Base-by-base conservation (phyloP, 2,113 vertebrate genomes). In the Protomyctophum bolini region DNA sequence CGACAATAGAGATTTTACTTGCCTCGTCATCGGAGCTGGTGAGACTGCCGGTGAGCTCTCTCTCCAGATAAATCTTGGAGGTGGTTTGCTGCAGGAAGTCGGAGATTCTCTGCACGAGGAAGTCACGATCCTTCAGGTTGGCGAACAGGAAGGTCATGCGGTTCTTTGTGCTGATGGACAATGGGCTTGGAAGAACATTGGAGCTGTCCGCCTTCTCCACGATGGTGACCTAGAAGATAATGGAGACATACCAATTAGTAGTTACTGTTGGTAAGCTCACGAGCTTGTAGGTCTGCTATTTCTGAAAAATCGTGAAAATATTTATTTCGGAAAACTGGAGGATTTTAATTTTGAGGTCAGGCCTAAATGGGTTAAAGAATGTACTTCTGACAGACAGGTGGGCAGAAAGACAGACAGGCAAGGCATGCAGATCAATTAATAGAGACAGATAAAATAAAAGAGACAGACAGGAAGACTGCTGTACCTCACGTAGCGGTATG, bases 151-250 rank as follows among this genome's bases (percentile, higher is more conserved):
- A 99, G 0, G 97, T 99, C 97, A 98, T 99, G n/a, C 95, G 94
- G 81, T 98, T 99, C 87, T 97, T 97, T 0, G 98, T 99, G 84
- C 98, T 99, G 93, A 99, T 98, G 46, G 97, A 99, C 51, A 99
- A 85, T 0, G 98, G 97, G 73, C 98, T 99, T 28, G 98, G 98
- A 66, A 99, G 88, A 55, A 99, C 96, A 0, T 94, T 98, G 84
- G 96, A 99, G 84, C 98, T 98, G 90, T 99, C 98, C 0, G 98
- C 98, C 83, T 99, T 99, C 79, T 99, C 98, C 54, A 99, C 98
- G 9, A 99, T 98, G 0, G 98, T 98, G 83, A 99, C 97, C 98
- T 99, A 83, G 1, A 66, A 81, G 62, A 87, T 3, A 63, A 45
- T 3, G 4, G 45, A 52, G 54, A 45, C 21, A 63, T 1, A 50